Evolutionary conservation across 2,797 vertebrate genomes (phyloP), one percentile per base, ranked within the genome.

Genomic region (Notolepis coatsorum): DNA sequence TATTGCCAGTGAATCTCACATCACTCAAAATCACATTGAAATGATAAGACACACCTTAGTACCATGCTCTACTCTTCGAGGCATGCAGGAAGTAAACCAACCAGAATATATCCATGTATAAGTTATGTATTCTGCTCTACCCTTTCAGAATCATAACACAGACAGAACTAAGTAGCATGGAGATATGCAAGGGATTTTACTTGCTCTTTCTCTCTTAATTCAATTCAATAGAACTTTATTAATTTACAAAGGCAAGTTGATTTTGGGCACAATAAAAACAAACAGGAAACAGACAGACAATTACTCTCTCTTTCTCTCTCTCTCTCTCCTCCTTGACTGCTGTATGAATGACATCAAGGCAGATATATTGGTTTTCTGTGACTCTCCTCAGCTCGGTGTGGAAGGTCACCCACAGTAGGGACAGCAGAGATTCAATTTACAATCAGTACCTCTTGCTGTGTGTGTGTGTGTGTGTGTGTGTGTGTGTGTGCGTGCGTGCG

Each of bases 321-420:
- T 12, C 38, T 53, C 47, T 23, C 48, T 60, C 56, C 17, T 5
- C 46, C 15, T 47, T 31, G 45, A 15, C 39, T 38, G 25, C 41
- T 30, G 41, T 30, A 58, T 68, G 74, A 84, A 73, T 77, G 57
- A 80, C 82, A 85, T 85, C 83, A 76, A 53, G 10, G 55, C n/a
- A 24, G 65, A 70, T 33, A 47, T 69, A 83, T 83, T 76, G 77
- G 71, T 79, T 84, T 81, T 88, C 81, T 69, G 55, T 53, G 73
- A 64, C 54, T 48, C 62, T 72, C 71, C 71, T 77, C 76, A 7
- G 75, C 75, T 60, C 55, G 27, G 55, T 81, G 74, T 64, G 74
- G 84, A 75, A 87, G 85, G 85, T 88, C 84, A 87, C 62, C 78
- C 81, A 75, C 77, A 51, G 74, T 46, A 52, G 50, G 65, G 73